phyloP scores from a whole-genome alignment of 2,888 invertebrate species.

The Steinernema carpocapsae region DNA sequence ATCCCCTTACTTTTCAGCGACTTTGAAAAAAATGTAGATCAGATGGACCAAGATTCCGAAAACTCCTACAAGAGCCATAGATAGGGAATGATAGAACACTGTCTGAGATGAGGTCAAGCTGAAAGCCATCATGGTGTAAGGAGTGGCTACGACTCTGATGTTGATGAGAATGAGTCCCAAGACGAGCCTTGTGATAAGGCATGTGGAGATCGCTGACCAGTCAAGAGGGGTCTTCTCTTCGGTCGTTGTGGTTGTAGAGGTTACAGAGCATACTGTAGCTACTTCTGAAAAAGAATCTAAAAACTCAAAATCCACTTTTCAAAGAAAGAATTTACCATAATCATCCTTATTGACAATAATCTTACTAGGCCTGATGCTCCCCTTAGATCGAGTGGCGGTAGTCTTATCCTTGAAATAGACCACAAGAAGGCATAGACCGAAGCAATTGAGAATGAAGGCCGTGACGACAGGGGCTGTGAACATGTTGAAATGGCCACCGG shows the following conservation, averaged over 20 bases:
- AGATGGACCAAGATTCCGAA: conserved; percentile 37
- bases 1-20: background rate
- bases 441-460: conserved; percentile 8
- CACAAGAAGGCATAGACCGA: conserved; percentile 36
- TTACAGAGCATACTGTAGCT: too few species aligned
- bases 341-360: conserved; percentile 3
- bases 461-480: conserved; percentile 45
- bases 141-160: conserved; percentile 37
- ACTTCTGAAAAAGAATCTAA: too few species aligned
- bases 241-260: background rate
- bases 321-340: background rate
- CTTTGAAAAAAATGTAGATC: conserved; percentile 17
- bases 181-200: conserved; percentile 36
- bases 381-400: background rate
- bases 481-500: conserved; percentile 43
- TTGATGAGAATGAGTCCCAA: conserved; percentile 36
- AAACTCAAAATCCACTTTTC: too few species aligned
- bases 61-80: conserved; percentile 48
- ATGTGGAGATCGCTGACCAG: conserved; percentile 37
- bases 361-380: background rate
- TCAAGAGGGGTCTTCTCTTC: conserved; percentile 14
- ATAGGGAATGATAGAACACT: conserved; percentile 46
- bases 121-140: conserved; percentile 52
- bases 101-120: conserved; percentile 44
- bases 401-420: background rate